Evolutionary conservation across 30 jellyfish, hydroid and myxozoan species (phyloP).

Genomic region (Nemopilema nomurai): DNA sequence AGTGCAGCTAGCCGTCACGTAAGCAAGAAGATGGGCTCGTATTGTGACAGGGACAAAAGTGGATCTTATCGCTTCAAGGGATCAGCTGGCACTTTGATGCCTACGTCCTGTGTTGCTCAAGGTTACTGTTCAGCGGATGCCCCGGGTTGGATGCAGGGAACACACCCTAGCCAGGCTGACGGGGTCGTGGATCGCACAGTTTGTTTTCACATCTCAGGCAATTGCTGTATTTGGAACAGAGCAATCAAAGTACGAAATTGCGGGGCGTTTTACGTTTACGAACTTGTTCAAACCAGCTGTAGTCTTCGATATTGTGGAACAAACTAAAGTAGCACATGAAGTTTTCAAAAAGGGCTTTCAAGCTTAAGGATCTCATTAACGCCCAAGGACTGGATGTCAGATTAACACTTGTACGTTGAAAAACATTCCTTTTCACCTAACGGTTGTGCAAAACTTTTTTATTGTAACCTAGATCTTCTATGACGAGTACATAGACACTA

Average conservation of each 20-base stretch:
- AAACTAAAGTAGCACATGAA: not conserved
- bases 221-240: constrained; percentile 4
- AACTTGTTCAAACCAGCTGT: not conserved
- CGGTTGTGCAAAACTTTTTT: no score
- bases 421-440: no score
- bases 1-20: not conserved
- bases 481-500: no score
- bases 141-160: not conserved
- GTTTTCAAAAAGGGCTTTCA: no score
- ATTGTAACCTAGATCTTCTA: no score
- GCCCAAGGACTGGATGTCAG: no score
- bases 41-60: not conserved
- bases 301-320: not conserved
- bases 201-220: not conserved
- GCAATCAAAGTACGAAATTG: not conserved
- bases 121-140: not conserved
- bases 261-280: not conserved
- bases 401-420: no score
- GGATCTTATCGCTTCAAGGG: not conserved
- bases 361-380: no score
- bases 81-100: constrained; percentile 3
- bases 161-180: not conserved
- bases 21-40: not conserved
- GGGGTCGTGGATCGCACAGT: not conserved
- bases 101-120: not conserved